A percentile compares a stretch with the other conserved stretches of the same genome.
These are phyloP conservation scores for Thereva unica DNA, from an alignment of 2,888 invertebrate genomes.

Conservation along the genomic window DNA sequence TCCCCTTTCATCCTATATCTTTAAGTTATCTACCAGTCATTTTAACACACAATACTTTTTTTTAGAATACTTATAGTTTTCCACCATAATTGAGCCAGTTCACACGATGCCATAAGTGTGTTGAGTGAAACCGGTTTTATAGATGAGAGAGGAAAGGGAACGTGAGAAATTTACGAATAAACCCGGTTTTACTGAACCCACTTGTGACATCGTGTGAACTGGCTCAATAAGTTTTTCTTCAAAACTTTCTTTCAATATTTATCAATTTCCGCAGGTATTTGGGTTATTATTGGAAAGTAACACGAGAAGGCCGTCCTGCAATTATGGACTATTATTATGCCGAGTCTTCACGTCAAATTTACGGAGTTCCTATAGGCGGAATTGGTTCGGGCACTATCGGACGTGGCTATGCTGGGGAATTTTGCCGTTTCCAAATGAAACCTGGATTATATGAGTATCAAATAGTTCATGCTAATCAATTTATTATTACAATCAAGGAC, in stretches of 20 bases:
- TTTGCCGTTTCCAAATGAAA: conserved; percentile 86
- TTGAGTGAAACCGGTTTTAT: no score
- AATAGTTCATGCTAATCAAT: conserved; percentile 83
- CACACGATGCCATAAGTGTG: no score
- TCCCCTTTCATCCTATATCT: no score
- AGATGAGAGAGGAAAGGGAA: no score
- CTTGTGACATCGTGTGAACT: no score
- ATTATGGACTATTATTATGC: conserved; percentile 80
- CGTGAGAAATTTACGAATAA: no score
- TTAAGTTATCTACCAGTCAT: no score
- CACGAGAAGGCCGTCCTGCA: conserved; percentile 67
- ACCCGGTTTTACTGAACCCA: no score
- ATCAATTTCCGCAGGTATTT: conserved; percentile 64
- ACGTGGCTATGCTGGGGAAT: conserved; percentile 89
- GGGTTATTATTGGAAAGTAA: conserved; percentile 69
- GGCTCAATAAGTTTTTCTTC: no score
- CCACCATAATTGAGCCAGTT: no score
- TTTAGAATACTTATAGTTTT: no score
- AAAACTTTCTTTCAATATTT: conserved; percentile 22
- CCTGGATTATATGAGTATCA: conserved; percentile 89
- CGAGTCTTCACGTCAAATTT: conserved; percentile 77
- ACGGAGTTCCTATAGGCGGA: conserved; percentile 86
- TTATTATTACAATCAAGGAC: conserved; percentile 84
- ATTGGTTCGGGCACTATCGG: conserved; percentile 79
- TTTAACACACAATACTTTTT: no score